These are phyloP conservation scores for Drosophila borealis DNA, from an alignment of 2,888 invertebrate species.

Conservation along the genomic window DNA sequence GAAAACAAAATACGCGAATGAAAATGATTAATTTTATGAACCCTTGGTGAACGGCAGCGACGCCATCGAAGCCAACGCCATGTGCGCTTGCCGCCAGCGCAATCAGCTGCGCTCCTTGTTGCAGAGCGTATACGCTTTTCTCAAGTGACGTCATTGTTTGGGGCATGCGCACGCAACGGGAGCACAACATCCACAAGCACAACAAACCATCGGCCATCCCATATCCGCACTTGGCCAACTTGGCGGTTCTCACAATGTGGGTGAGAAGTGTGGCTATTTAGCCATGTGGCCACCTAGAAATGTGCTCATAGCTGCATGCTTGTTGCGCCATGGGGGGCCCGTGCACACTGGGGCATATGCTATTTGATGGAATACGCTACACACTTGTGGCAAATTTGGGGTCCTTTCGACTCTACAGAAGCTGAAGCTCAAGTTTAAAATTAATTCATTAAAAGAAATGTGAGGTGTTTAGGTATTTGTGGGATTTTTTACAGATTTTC, in stretches of 20 bases:
- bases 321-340: conserved; percentile 59
- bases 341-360: too few relatives aligned
- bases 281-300: conserved; percentile 17
- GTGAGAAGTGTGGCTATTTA: conserved; percentile 1
- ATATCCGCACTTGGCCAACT: conserved; percentile 20
- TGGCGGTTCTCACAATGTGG: conserved; percentile 34
- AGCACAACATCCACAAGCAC: conserved; percentile 16
- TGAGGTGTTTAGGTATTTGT: too few relatives aligned
- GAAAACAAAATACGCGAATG: conserved; percentile 65
- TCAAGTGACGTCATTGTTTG: conserved; percentile 58
- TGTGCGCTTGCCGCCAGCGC: conserved; percentile 54
- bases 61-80: conserved; percentile 38
- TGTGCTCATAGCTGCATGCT: conserved; percentile 58
- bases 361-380: conserved; percentile 3
- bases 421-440: not conserved
- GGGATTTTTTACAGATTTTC: too few relatives aligned
- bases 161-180: conserved; percentile 60
- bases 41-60: conserved; percentile 13
- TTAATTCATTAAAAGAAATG: not conserved
- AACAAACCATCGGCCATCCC: conserved; percentile 25
- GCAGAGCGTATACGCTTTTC: conserved; percentile 44
- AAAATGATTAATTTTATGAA: conserved; percentile 56
- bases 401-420: not conserved
- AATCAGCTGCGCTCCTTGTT: conserved; percentile 63
- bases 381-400: not conserved